Evolutionary conservation across 2,113 vertebrate species (phyloP).

Genomic region (Erythrocercus mccallii): DNA sequence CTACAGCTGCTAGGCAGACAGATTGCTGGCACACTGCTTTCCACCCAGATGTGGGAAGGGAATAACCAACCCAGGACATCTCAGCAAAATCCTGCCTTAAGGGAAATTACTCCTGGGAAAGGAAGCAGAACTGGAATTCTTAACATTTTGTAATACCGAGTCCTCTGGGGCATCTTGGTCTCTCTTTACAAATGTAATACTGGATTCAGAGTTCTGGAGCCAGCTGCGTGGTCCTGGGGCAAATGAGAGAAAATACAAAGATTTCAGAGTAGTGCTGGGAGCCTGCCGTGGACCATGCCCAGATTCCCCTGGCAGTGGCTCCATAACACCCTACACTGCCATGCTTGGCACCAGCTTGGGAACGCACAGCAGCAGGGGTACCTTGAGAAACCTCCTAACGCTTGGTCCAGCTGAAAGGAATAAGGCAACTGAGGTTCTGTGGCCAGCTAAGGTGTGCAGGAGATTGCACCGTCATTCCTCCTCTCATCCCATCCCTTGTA

Average conservation of each 20-base stretch:
- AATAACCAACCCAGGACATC: not conserved
- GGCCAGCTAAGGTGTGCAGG: not conserved
- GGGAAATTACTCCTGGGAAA: conserved; percentile 13
- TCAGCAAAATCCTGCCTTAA: not conserved
- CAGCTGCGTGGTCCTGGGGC: not conserved
- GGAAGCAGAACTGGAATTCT: not conserved
- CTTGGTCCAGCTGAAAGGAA: not conserved
- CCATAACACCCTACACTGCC: not conserved
- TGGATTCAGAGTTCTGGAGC: not conserved
- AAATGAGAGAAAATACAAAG: not conserved
- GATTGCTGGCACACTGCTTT: conserved; percentile 1
- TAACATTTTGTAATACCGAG: not conserved
- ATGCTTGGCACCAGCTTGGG: not conserved
- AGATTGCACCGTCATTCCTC: not conserved
- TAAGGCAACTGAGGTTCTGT: not conserved
- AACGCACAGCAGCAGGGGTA: not conserved
- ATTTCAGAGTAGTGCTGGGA: not conserved
- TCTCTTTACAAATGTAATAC: not conserved
- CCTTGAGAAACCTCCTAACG: not conserved
- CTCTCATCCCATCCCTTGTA: not conserved
- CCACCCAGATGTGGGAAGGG: not conserved
- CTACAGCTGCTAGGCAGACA: conserved; percentile 15
- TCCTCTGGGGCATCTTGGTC: not conserved
- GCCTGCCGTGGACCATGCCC: accelerated
- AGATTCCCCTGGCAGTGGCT: not conserved